These are phyloP conservation scores for Machimus atricapillus DNA, from an alignment of 2,888 invertebrate species.

Conservation along the genomic window DNA sequence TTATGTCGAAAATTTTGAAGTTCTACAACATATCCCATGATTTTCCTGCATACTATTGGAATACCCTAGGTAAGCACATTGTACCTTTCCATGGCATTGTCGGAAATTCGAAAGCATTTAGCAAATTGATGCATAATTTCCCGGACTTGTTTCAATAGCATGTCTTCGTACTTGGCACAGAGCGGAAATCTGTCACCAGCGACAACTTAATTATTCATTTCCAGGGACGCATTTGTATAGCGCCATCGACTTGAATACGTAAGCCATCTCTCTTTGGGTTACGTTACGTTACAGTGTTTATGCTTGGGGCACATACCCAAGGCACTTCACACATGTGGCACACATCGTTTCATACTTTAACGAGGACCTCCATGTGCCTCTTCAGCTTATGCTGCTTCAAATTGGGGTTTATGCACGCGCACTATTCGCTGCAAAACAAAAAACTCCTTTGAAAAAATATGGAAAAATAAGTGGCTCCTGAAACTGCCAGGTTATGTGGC, in stretches of 20 bases:
- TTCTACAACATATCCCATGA: neutral
- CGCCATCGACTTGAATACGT: neutral
- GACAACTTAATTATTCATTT: slow-evolving; percentile 32
- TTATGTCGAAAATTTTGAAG: neutral
- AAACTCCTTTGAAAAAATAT: neutral
- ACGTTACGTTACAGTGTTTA: neutral
- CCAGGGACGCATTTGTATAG: slow-evolving; percentile 6
- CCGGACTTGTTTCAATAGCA: neutral
- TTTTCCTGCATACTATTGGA: neutral
- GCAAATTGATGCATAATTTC: slow-evolving; percentile 22
- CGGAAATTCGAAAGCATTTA: neutral
- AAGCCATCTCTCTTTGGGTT: neutral
- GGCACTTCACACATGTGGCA: neutral
- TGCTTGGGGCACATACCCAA: neutral
- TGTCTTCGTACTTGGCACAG: neutral
- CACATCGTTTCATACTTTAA: neutral
- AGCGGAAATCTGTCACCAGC: slow-evolving; percentile 10
- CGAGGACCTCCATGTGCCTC: neutral
- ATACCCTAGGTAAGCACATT: neutral
- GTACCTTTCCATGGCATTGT: neutral
- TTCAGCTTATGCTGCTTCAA: neutral
- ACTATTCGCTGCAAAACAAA: neutral
- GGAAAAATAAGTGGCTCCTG: neutral
- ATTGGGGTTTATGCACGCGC: neutral
- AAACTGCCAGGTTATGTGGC: neutral